These are phyloP conservation scores for Blastomussa wellsi DNA, from an alignment of 92 coral and sea anemone species.

Conservation along the genomic window DNA sequence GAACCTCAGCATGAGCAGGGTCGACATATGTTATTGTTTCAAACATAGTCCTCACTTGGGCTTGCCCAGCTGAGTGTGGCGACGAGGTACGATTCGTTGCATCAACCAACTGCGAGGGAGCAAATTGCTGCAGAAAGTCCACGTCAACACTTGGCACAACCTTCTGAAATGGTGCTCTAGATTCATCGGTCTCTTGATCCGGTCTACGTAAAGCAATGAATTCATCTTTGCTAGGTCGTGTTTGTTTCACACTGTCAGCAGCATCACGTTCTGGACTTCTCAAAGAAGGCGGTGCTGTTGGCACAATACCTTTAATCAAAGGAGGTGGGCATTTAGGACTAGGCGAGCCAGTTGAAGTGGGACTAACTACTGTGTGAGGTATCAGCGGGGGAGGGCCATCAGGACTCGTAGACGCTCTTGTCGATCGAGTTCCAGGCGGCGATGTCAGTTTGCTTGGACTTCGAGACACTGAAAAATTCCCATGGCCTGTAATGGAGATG, in stretches of 20 bases:
- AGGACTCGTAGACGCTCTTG: slow-evolving; percentile 49
- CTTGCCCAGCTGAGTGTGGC: not conserved
- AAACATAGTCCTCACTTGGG: slow-evolving; percentile 71
- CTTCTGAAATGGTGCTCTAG: not conserved
- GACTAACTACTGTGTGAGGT: slow-evolving; percentile 52
- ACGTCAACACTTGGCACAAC: not conserved
- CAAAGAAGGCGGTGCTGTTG: not conserved
- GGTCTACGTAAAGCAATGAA: not conserved
- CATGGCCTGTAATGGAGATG: slow-evolving; percentile 29
- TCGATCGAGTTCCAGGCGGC: slow-evolving; percentile 43
- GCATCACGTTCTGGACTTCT: slow-evolving; percentile 33
- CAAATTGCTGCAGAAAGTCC: slow-evolving; percentile 1
- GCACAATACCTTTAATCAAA: slow-evolving; percentile 47
- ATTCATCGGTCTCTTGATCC: not conserved
- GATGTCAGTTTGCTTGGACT: slow-evolving; percentile 61
- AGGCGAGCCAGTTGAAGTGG: slow-evolving; percentile 30
- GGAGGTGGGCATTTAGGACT: slow-evolving; percentile 83
- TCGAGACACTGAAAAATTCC: slow-evolving; percentile 5
- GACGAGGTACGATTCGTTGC: not conserved
- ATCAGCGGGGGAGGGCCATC: slow-evolving; percentile 74
- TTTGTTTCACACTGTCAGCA: slow-evolving; percentile 7
- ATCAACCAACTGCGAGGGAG: not conserved
- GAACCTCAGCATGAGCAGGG: slow-evolving; percentile 8
- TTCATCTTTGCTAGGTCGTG: slow-evolving; percentile 7
- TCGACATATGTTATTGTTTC: slow-evolving; percentile 63